Conservation (phyloP, 2,113 vertebrate genomes). For the Amphilophus citrinellus region DNA sequence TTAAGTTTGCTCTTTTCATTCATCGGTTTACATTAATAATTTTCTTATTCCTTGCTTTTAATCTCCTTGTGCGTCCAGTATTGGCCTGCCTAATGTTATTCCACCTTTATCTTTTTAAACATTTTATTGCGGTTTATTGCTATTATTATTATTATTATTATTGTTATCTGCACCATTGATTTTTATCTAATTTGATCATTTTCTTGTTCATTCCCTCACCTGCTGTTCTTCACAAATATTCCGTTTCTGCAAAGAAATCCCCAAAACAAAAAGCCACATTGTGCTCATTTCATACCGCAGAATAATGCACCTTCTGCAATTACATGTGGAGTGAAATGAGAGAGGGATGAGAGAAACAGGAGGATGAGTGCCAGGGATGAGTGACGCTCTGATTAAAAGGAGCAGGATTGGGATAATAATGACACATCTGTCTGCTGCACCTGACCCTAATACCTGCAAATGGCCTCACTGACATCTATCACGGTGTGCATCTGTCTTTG, state of each 20-base stretch:
- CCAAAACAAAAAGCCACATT: not conserved
- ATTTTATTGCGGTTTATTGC: not conserved
- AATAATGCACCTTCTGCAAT: not conserved
- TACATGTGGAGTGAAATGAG: constrained; percentile 32
- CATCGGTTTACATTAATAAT: not conserved
- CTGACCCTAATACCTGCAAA: constrained; percentile 54
- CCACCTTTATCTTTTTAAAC: not conserved
- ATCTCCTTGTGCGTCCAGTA: not conserved
- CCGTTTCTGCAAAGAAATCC: not conserved
- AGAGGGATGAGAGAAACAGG: constrained; percentile 39
- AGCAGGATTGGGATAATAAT: constrained; percentile 8
- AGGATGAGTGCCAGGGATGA: constrained; percentile 44
- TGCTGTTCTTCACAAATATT: not conserved
- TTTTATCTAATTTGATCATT: not conserved
- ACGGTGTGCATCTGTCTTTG: constrained; percentile 19
- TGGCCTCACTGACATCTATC: constrained; percentile 23
- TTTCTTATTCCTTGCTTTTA: not conserved
- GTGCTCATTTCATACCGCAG: not conserved
- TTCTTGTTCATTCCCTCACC: not conserved
- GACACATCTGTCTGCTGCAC: constrained; percentile 49
- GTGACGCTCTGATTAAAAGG: constrained; percentile 60
- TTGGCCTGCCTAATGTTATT: not conserved
- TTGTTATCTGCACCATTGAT: not conserved
- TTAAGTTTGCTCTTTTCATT: not conserved
- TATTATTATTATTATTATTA: not conserved